Evolutionary conservation across 2,113 vertebrate species (phyloP), one percentile per base, ranked within the genome.

Genomic region (Sinosuthora webbiana): DNA sequence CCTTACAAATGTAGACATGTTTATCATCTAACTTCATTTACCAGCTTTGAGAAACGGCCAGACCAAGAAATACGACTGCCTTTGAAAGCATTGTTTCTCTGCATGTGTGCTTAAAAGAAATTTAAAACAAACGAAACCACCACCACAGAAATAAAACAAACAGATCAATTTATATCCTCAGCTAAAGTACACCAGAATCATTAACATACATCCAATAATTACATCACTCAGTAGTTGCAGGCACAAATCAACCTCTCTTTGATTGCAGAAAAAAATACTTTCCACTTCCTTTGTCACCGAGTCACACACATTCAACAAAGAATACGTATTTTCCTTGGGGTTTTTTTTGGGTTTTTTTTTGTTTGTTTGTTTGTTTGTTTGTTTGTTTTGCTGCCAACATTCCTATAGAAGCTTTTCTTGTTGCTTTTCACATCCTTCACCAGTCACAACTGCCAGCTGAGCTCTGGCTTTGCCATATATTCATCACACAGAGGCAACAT

Each of bases 241-340:
- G 56, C 56, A 68, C 76, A 91, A 78, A 87, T 35, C 7, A 91
- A 73, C 10, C 6, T 68, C 35, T 44, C 45, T 75, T 62, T 47
- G 52, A 90, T 19, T 56, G 39, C 6, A 74, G 53, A 35, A 83
- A 88, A 90, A 91, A 41, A 20, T 30, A 62, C 39, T 64, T 83
- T 62, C 42, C 23, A 21, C 0, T 0, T 5, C 41, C 19, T 78
- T 78, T 59, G 50, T 70, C 80, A 47, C 33, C 3, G 0, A n/a
- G 39, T 70, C 69, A 89, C 0, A 0, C 19, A 74, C 27, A 53
- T 42, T 63, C 17, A 73, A 73, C 35, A 71, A 31, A 5, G 7
- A 90, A 27, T 13, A 33, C 3, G 0, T 7, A 1, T 39, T 70
- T 53, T 70, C 52, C n/a, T 63, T 62, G 42, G 13, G 52, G 13